phyloP scores from a whole-genome alignment of 2,888 invertebrate species.

The Eristalis pertinax region DNA sequence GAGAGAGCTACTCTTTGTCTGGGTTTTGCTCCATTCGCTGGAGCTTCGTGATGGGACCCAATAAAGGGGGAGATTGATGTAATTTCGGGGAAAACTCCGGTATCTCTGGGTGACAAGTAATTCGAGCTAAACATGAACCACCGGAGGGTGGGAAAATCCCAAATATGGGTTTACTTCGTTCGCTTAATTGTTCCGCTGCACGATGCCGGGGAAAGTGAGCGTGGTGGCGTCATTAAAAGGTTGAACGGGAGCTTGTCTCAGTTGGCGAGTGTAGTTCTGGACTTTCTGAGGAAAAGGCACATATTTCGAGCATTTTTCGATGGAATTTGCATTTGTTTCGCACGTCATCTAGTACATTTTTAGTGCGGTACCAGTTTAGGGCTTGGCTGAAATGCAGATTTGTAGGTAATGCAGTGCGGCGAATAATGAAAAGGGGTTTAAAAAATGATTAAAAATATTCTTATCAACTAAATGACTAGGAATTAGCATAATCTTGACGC shows the following conservation, averaged over 20 bases:
- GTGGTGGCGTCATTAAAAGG: not conserved
- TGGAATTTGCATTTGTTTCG: not conserved
- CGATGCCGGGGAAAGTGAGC: not conserved
- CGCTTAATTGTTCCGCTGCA: not conserved
- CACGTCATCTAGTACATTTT: not conserved
- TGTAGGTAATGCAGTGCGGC: no score
- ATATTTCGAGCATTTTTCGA: no score
- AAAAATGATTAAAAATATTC: no score
- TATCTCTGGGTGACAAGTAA: not conserved
- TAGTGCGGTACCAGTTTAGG: no score
- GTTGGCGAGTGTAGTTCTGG: no score
- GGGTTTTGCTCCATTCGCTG: not conserved
- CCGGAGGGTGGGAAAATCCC: not conserved
- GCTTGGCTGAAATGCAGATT: no score
- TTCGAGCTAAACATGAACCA: not conserved
- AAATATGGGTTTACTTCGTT: not conserved
- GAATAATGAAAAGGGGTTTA: no score
- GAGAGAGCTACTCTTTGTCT: not conserved
- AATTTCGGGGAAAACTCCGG: not conserved
- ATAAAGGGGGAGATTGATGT: not conserved
- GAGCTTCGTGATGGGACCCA: not conserved
- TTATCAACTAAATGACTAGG: no score
- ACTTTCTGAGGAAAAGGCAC: no score
- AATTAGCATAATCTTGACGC: no score
- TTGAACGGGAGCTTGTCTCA: not conserved